Evolutionary conservation across 2,888 invertebrate species (phyloP).

Genomic region (Ctenicera cuprea): DNA sequence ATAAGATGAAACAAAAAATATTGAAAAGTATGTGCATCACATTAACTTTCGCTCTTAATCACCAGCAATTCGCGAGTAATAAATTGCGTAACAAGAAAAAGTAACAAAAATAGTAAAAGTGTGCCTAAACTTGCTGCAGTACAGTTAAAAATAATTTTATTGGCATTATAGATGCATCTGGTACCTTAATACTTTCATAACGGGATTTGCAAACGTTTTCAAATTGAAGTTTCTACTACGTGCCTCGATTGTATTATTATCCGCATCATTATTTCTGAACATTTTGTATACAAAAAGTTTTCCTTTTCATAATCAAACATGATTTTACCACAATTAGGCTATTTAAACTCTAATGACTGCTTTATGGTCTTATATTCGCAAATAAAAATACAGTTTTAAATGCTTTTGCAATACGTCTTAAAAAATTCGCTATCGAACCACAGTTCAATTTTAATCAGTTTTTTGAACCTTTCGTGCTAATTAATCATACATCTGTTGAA

Average conservation of each 20-base stretch:
- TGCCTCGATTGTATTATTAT: slow-evolving; percentile 16
- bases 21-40: background rate
- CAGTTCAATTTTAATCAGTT: no score
- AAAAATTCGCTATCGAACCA: no score
- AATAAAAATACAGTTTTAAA: no score
- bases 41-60: background rate
- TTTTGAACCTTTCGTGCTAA: no score
- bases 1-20: background rate
- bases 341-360: no score
- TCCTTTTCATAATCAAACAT: no score
- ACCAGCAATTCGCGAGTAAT: background rate
- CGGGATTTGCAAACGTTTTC: slow-evolving; percentile 4
- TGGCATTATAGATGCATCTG: background rate
- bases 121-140: slow-evolving; percentile 5
- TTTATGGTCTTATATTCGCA: no score
- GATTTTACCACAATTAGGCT: no score
- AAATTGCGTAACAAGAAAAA: background rate
- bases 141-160: slow-evolving; percentile 14
- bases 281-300: background rate
- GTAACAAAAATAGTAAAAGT: slow-evolving; percentile 11
- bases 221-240: slow-evolving; percentile 13
- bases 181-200: slow-evolving; percentile 19
- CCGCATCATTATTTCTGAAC: background rate
- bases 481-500: no score
- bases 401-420: no score